Evolutionary conservation across 2,113 vertebrate genomes (phyloP).

Genomic region (Lophura nycthemera): DNA sequence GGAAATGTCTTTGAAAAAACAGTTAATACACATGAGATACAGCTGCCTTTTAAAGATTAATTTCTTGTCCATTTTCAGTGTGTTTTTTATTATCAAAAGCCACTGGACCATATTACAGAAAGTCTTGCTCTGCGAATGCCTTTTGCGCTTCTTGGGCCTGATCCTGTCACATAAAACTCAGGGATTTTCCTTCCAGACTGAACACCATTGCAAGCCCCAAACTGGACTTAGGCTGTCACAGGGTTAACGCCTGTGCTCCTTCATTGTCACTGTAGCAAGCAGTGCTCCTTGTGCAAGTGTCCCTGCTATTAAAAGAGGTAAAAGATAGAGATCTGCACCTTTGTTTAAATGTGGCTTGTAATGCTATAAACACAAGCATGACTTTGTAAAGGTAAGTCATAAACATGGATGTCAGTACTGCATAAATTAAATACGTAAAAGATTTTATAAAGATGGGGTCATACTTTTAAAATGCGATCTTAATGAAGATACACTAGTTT

Average conservation of each 20-base stretch:
- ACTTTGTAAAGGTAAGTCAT: not conserved
- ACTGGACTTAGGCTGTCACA: not conserved
- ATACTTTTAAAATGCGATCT: slow-evolving; percentile 15
- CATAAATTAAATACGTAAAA: slow-evolving; percentile 30
- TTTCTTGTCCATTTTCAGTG: slow-evolving; percentile 66
- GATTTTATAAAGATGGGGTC: slow-evolving; percentile 25
- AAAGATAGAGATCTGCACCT: not conserved
- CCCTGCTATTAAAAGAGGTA: not conserved
- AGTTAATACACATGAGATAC: slow-evolving; percentile 68
- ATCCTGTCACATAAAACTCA: not conserved
- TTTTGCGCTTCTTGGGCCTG: not conserved
- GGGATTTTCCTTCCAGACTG: not conserved
- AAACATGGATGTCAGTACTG: not conserved
- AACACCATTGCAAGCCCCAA: accelerated
- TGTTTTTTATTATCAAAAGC: slow-evolving; percentile 69
- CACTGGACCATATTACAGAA: slow-evolving; percentile 61
- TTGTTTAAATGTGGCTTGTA: slow-evolving; percentile 12
- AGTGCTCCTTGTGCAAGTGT: not conserved
- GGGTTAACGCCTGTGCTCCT: not conserved
- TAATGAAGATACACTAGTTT: slow-evolving; percentile 18
- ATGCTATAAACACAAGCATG: not conserved
- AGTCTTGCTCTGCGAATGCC: slow-evolving; percentile 61
- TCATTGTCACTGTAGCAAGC: not conserved
- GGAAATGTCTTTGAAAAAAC: slow-evolving; percentile 62
- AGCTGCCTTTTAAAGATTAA: slow-evolving; percentile 71